phyloP scores from a whole-genome alignment of 2,888 invertebrate genomes.

The Serripes groenlandicus region DNA sequence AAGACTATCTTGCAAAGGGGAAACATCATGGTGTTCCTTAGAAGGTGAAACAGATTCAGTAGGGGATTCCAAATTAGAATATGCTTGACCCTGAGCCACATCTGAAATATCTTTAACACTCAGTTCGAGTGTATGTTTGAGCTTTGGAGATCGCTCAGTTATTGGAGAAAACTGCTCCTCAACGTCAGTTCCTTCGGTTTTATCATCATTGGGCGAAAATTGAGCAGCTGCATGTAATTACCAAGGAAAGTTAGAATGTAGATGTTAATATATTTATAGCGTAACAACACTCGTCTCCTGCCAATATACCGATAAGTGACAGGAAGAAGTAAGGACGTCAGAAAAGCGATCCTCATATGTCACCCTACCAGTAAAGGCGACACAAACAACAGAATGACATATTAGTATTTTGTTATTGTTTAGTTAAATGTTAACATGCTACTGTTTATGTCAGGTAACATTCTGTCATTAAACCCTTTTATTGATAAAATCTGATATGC shows the following conservation, averaged over 20 bases:
- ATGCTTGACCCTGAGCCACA: constrained; percentile 30
- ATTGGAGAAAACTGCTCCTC: constrained; percentile 84
- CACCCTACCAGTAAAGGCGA: too few species aligned
- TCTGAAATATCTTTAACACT: constrained; percentile 61
- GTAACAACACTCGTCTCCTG: background rate
- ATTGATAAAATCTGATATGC: too few species aligned
- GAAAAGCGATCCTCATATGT: too few species aligned
- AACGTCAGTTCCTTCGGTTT: constrained; percentile 84
- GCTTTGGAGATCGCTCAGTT: constrained; percentile 71
- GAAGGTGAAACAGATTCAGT: constrained; percentile 71
- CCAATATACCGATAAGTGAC: too few species aligned
- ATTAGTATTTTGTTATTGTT: too few species aligned
- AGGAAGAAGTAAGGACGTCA: too few species aligned
- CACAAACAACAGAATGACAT: too few species aligned
- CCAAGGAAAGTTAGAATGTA: background rate
- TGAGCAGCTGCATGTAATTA: constrained; percentile 47
- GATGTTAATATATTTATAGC: background rate
- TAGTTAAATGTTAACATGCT: too few species aligned
- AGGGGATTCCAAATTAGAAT: constrained; percentile 77
- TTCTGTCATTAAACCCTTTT: too few species aligned
- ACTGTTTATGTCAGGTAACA: too few species aligned
- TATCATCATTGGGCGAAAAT: constrained; percentile 77
- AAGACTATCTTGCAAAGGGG: constrained; percentile 75
- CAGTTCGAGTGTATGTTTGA: constrained; percentile 85
- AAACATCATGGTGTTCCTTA: constrained; percentile 70